Conservation (phyloP, 2,113 vertebrate genomes). For the Fregetta grallaria region DNA sequence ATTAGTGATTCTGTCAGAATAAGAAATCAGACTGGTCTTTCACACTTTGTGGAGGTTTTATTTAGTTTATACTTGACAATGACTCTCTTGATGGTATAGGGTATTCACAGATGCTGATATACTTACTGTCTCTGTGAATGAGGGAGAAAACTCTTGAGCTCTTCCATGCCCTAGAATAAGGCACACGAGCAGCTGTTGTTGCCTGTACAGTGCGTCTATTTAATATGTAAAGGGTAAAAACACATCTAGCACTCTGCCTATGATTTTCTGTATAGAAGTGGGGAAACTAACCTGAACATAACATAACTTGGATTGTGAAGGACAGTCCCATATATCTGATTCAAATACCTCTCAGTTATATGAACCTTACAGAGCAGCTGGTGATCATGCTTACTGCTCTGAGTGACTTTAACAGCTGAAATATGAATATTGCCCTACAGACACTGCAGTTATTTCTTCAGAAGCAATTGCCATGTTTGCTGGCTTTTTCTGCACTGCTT, state of each 20-base stretch:
- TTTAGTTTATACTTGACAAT: conserved; percentile 68
- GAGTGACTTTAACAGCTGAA: not conserved
- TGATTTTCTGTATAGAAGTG: not conserved
- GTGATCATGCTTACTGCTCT: not conserved
- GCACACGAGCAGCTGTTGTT: conserved; percentile 41
- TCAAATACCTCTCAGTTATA: not conserved
- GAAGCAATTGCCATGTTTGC: conserved; percentile 4
- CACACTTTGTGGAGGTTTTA: conserved; percentile 65
- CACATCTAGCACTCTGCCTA: not conserved
- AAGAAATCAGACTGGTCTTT: conserved; percentile 66
- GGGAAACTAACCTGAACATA: not conserved
- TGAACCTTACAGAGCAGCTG: not conserved
- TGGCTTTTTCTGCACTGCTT: not conserved
- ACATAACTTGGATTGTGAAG: not conserved
- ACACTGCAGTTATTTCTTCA: not conserved
- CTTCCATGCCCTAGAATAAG: conserved; percentile 43
- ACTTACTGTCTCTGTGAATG: conserved; percentile 61
- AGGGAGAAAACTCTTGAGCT: conserved; percentile 65
- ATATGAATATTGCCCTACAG: not conserved
- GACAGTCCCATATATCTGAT: not conserved
- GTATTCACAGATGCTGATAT: conserved; percentile 44
- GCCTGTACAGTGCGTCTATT: conserved; percentile 17
- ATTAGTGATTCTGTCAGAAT: conserved; percentile 63
- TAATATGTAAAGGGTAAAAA: conserved; percentile 32
- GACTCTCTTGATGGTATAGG: conserved; percentile 48